Percentiles rank a stretch among this genome's conserved stretches.
Evolutionary conservation across 2,113 vertebrate genomes (phyloP).

Genomic region (Mixornis gularis): DNA sequence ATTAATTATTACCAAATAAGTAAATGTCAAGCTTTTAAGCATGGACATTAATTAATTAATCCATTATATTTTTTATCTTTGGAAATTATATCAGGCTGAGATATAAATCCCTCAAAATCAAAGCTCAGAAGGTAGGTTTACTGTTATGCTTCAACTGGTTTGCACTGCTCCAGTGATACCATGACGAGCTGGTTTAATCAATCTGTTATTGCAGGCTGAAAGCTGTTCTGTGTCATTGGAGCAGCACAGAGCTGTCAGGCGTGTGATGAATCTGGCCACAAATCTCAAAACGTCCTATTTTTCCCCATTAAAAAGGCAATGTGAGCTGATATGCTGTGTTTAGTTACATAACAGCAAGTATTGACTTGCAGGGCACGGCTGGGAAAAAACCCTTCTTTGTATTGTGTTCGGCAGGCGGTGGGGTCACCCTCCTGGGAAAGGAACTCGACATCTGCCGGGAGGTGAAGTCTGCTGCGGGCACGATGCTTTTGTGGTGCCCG

Average conservation of each 20-base stretch:
- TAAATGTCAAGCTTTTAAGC: not conserved
- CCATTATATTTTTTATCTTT: not conserved
- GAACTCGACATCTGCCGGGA: not conserved
- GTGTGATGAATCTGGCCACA: constrained; percentile 1
- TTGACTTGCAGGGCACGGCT: constrained; percentile 17
- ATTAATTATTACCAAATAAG: not conserved
- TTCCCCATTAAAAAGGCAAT: not conserved
- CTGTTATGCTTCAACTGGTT: not conserved
- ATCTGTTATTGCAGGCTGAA: constrained; percentile 11
- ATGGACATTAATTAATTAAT: not conserved
- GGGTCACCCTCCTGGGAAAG: not conserved
- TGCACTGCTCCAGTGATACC: not conserved
- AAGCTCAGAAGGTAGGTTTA: not conserved
- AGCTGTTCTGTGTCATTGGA: constrained; percentile 33
- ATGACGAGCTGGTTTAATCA: not conserved
- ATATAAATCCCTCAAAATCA: not conserved
- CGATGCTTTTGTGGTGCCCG: not conserved
- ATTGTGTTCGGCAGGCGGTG: not conserved
- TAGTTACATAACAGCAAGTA: constrained; percentile 31
- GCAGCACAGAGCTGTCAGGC: constrained; percentile 8
- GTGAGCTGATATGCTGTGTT: constrained; percentile 19
- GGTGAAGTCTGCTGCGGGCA: not conserved
- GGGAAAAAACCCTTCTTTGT: not conserved
- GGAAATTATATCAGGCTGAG: not conserved
- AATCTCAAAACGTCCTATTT: constrained; percentile 12